Conservation (phyloP, 1,140 invertebrate genomes). For the Marisa cornuarietis region DNA sequence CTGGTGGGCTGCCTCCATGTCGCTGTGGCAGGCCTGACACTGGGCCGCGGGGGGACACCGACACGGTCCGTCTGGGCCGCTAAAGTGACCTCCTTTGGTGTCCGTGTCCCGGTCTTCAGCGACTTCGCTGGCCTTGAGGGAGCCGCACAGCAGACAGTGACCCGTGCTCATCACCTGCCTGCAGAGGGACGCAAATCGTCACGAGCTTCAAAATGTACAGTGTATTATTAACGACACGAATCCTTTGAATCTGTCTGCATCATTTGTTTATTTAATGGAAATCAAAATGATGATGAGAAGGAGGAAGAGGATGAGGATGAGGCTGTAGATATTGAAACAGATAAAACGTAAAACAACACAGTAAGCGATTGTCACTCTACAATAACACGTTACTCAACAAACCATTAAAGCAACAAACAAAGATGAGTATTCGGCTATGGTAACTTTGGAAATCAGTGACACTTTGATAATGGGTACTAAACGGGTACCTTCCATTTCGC, state of each 20-base stretch:
- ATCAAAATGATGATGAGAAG: background rate
- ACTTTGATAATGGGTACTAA: too few species aligned
- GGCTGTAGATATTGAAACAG: too few species aligned
- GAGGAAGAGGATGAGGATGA: background rate
- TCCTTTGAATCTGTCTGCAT: too few species aligned
- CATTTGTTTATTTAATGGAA: background rate
- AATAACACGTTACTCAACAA: too few species aligned
- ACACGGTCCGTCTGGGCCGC: background rate
- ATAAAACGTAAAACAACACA: too few species aligned
- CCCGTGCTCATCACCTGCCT: constrained; percentile 82
- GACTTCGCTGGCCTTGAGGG: constrained; percentile 69
- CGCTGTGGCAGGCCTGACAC: constrained; percentile 5
- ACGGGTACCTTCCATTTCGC: too few species aligned
- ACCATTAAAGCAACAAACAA: too few species aligned
- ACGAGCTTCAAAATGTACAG: too few species aligned
- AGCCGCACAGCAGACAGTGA: constrained; percentile 92
- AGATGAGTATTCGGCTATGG: background rate
- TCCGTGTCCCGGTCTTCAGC: background rate
- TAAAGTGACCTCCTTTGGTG: background rate
- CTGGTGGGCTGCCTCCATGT: constrained; percentile 4
- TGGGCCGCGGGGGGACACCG: background rate
- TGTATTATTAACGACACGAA: too few species aligned
- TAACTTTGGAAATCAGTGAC: background rate
- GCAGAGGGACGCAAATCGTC: constrained; percentile 74
- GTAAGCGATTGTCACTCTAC: too few species aligned